Conservation (phyloP, 2,797 vertebrate genomes). For the Lophotriccus pileatus region DNA sequence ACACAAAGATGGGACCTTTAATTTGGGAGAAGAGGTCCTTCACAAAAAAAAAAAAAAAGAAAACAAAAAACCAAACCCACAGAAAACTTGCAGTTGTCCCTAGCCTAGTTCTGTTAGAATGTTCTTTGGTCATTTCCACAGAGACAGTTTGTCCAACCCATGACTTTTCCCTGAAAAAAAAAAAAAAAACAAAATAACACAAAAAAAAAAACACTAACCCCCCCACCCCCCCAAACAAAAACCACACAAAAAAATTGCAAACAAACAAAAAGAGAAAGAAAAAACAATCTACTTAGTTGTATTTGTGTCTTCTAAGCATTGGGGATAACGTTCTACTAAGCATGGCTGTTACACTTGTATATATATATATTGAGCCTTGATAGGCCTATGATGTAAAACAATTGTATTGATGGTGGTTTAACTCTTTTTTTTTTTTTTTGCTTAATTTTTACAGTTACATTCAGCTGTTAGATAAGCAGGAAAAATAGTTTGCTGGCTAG, state of each 20-base stretch:
- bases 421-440: conserved; percentile 73
- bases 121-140: conserved; percentile 85
- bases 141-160: conserved; percentile 85
- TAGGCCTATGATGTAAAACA: conserved; percentile 96
- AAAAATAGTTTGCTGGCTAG: conserved; percentile 93
- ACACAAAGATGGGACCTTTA: conserved; percentile 49
- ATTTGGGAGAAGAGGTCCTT: conserved; percentile 49
- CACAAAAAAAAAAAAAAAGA: neutral
- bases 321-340: conserved; percentile 91
- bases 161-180: conserved; percentile 90
- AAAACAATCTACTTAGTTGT: conserved; percentile 82
- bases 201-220: conserved; percentile 47
- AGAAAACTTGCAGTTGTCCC: conserved; percentile 56
- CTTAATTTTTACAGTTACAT: conserved; percentile 87
- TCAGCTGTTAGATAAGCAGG: conserved; percentile 88
- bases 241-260: conserved; percentile 44
- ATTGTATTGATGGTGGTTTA: conserved; percentile 96
- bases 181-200: conserved; percentile 75
- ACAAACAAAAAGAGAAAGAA: conserved; percentile 32
- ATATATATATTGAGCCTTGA: conserved; percentile 90
- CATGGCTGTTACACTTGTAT: conserved; percentile 98
- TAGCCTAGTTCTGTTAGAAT: conserved; percentile 71
- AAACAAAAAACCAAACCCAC: conserved; percentile 14
- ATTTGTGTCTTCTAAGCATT: conserved; percentile 97
- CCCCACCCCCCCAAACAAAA: conserved; percentile 13